Base-by-base conservation (phyloP, 2,113 vertebrate species). In the Hippocampus guttulatus region DNA sequence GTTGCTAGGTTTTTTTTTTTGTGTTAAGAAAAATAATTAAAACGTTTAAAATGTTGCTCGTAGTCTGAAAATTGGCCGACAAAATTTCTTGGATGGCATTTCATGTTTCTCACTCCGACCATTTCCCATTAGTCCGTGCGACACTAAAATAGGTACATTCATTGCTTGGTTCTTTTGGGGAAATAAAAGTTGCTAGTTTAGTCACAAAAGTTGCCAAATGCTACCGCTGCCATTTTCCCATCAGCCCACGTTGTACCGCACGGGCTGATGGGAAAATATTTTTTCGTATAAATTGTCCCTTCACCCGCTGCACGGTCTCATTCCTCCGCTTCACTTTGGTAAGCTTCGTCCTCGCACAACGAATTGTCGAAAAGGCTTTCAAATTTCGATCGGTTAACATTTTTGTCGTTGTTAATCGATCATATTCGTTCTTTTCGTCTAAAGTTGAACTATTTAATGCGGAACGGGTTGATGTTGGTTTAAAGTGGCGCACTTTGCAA, bases 231-330 rank as follows among this genome's bases (percentile, higher is more conserved):
- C 2, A 23, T 23, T 21, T 23, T 55, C 52, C 52, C 52, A 55
- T 55, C 52, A 55, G 21, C 52, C 52, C 52, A 3, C 2, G 21
- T 0, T 20, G 15, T 23, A 2, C n/a, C 21, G 21, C 52, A 11
- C 21, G 20, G 52, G 52, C 21, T 55, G 7, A 55, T 55, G 52
- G 52, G 52, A 55, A 55, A 55, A 38, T 38, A 6, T 38, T 38
- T n/a, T 21, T 27, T 4, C 6, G 23, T 73, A 76, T 92, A 92
- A 89, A 91, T 69, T 0, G 1, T 0, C 1, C 12, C 14, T 27
- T 8, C 76, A 2, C 75, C 27, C 49, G 0, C 1, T 0, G 0
- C 0, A 0, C 57, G 1, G 0, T 6, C 91, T 91, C 89, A 87
- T 18, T 89, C 68, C 0, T 30, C 47, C 0, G 33, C 7, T 1